phyloP scores from a whole-genome alignment of 2,113 vertebrate species.

The Narcine bancroftii region DNA sequence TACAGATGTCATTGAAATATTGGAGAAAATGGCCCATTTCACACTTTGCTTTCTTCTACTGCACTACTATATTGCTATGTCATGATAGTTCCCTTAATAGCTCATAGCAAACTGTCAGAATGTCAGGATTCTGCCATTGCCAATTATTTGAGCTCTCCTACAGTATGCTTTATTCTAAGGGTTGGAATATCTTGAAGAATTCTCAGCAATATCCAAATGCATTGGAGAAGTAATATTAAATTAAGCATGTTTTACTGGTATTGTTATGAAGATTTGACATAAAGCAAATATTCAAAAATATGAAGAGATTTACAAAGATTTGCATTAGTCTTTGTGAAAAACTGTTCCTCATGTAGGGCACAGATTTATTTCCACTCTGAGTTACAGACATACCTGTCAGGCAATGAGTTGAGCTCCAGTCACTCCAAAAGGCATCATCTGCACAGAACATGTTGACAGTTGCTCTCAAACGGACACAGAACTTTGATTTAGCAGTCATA shows the following conservation, averaged over 20 bases:
- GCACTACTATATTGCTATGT: neutral
- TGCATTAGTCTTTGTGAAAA: neutral
- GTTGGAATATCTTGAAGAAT: neutral
- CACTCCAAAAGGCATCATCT: constrained; percentile 63
- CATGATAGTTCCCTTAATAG: neutral
- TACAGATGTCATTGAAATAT: neutral
- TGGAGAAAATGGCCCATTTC: neutral
- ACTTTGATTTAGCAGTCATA: constrained; percentile 44
- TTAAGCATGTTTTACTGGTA: neutral
- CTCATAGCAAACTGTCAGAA: neutral
- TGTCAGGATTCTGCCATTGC: neutral
- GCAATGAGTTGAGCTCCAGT: constrained; percentile 54
- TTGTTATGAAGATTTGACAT: neutral
- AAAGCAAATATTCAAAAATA: neutral
- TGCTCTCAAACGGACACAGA: constrained; percentile 55
- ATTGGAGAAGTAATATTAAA: neutral
- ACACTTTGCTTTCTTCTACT: neutral
- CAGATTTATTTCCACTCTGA: neutral
- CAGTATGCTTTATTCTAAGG: neutral
- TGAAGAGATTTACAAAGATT: neutral
- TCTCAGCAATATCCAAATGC: neutral
- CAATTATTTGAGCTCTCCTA: neutral
- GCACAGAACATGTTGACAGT: constrained; percentile 56
- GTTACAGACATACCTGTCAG: constrained; percentile 50
- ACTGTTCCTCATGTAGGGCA: neutral